These are phyloP conservation scores for Andrena dorsata DNA, from an alignment of 2,888 invertebrate genomes.

Conservation along the genomic window DNA sequence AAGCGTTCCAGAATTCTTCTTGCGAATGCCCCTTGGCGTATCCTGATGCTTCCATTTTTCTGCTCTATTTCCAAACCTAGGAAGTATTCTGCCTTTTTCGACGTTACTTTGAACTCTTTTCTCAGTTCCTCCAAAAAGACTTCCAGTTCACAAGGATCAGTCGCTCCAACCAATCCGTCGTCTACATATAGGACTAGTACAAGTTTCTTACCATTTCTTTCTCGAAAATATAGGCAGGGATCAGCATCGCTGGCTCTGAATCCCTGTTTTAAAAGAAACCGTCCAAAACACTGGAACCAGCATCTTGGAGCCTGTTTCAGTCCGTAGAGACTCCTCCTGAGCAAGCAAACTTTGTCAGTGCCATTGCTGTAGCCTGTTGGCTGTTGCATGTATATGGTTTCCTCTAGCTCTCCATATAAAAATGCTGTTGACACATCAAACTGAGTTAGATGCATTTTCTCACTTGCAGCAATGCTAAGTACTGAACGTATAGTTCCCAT, in stretches of 20 bases:
- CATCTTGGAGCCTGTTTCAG: background rate
- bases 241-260: background rate
- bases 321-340: background rate
- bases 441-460: conserved; percentile 59
- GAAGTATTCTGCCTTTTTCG: no score
- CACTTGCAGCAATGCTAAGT: conserved; percentile 47
- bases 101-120: background rate
- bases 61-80: no score
- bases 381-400: conserved; percentile 52
- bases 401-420: conserved; percentile 57
- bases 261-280: background rate
- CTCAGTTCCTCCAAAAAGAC: background rate
- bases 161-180: background rate
- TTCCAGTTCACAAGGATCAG: background rate
- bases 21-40: no score
- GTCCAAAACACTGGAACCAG: background rate
- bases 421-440: conserved; percentile 66
- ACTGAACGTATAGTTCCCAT: conserved; percentile 43
- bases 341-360: background rate
- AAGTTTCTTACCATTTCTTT: background rate
- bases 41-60: no score
- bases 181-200: background rate
- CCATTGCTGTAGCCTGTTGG: conserved; percentile 23
- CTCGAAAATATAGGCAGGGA: background rate
- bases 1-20: no score